Conservation (phyloP, 30 jellyfish, hydroid and myxozoan species). For the Turritopsis dohrnii region DNA sequence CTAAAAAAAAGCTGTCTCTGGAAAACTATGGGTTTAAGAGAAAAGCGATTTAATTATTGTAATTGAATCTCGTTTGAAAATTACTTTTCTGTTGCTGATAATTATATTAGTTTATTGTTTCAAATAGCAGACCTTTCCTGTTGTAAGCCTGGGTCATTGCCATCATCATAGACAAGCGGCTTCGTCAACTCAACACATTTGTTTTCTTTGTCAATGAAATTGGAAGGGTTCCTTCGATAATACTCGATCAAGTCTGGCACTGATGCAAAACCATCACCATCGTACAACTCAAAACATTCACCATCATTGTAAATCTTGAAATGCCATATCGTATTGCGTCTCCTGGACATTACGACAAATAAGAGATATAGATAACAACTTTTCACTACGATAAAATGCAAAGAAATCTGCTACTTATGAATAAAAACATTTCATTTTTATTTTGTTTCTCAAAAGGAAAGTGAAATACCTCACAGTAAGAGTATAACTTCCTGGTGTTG, state of each 20-base stretch:
- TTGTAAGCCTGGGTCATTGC: constrained; percentile 42
- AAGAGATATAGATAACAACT: neutral
- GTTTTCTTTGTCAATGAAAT: constrained; percentile 50
- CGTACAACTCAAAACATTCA: constrained; percentile 73
- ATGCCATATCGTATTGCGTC: constrained; percentile 44
- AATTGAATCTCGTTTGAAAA: too few relatives aligned
- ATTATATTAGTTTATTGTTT: too few relatives aligned
- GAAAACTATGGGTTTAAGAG: too few relatives aligned
- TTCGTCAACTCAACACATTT: constrained; percentile 41
- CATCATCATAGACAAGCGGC: constrained; percentile 50
- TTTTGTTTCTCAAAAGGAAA: neutral
- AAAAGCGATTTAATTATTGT: too few relatives aligned
- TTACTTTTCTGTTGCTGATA: too few relatives aligned
- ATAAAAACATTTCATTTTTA: neutral
- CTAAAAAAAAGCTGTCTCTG: too few relatives aligned
- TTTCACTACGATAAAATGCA: neutral
- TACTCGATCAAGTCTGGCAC: constrained; percentile 76
- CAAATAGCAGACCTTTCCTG: constrained; percentile 51
- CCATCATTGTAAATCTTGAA: constrained; percentile 80
- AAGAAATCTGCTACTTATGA: neutral
- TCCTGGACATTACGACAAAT: constrained; percentile 26
- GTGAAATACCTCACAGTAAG: constrained; percentile 65
- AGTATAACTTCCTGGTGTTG: constrained; percentile 91
- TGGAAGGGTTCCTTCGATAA: constrained; percentile 46
- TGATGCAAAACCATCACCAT: constrained; percentile 90